Conservation (phyloP, 1,140 invertebrate species). For the Hydropsyche tenuis region DNA sequence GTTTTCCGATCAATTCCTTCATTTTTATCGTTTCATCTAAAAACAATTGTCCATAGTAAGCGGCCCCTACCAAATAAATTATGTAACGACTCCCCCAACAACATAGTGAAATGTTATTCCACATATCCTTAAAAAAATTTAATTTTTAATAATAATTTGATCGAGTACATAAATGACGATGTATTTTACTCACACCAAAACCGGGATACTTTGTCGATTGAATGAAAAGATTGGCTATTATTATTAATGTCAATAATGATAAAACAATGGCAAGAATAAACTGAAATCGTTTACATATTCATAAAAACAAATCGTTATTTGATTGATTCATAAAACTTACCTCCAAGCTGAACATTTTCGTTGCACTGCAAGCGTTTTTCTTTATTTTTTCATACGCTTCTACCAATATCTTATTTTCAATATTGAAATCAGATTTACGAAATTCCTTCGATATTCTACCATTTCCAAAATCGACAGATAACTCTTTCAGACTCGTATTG, state of each 20-base stretch:
- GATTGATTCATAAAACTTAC: not conserved
- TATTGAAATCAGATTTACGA: no score
- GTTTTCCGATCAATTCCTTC: constrained; percentile 20
- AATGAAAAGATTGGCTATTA: constrained; percentile 13
- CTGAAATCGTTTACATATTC: constrained; percentile 11
- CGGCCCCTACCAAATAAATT: not conserved
- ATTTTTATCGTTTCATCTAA: not conserved
- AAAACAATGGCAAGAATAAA: not conserved
- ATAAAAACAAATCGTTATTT: constrained; percentile 3
- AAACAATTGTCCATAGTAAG: not conserved
- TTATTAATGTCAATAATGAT: constrained; percentile 12
- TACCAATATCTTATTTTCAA: not conserved
- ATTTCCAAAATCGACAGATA: no score
- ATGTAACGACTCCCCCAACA: not conserved
- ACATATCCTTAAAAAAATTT: not conserved
- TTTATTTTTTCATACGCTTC: constrained; percentile 22
- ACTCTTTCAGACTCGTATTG: not conserved
- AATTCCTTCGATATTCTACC: no score
- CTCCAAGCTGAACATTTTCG: not conserved
- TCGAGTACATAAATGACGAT: not conserved
- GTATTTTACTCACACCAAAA: constrained; percentile 2
- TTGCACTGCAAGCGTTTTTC: not conserved
- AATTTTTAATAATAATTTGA: not conserved
- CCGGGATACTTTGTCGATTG: not conserved
- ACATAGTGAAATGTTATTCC: not conserved